phyloP scores from a whole-genome alignment of 2,888 invertebrate genomes.

The Dastarcus helophoroides region DNA sequence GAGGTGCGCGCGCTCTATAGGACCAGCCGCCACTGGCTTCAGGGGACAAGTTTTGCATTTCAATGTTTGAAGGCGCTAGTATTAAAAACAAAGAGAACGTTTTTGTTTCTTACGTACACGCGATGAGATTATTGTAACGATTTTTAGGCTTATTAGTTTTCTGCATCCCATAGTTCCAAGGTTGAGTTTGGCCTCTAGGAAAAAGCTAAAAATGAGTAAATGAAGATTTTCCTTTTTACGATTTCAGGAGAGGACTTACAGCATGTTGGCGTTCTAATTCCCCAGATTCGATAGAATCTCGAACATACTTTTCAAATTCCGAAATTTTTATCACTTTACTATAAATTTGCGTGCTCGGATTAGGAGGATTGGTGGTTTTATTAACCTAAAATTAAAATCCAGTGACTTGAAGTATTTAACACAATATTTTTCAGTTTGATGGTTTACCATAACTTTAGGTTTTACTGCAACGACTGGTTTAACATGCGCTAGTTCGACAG shows the following conservation, averaged over 20 bases:
- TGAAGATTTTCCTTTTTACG: slow-evolving; percentile 3
- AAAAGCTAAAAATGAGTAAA: slow-evolving; percentile 28
- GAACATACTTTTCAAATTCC: slow-evolving; percentile 34
- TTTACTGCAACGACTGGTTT: slow-evolving; percentile 7
- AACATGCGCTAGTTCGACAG: neutral
- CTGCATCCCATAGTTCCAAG: slow-evolving; percentile 32
- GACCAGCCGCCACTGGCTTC: too few relatives aligned
- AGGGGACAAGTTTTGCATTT: too few relatives aligned
- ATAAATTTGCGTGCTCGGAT: slow-evolving; percentile 5
- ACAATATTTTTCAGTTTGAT: neutral
- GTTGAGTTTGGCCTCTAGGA: slow-evolving; percentile 32
- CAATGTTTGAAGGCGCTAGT: too few relatives aligned
- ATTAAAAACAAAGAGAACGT: too few relatives aligned
- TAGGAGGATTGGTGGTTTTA: slow-evolving; percentile 9
- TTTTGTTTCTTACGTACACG: slow-evolving; percentile 39
- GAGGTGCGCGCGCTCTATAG: too few relatives aligned
- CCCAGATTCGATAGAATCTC: slow-evolving; percentile 26
- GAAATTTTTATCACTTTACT: slow-evolving; percentile 24
- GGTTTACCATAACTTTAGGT: slow-evolving; percentile 7
- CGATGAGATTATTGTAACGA: slow-evolving; percentile 37
- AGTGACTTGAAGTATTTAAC: neutral
- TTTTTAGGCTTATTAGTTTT: slow-evolving; percentile 38
- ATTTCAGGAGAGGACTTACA: slow-evolving; percentile 20
- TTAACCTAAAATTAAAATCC: slow-evolving; percentile 2
- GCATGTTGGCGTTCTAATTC: slow-evolving; percentile 28